Conservation (phyloP, 2,113 vertebrate genomes). For the Macquaria ambigua region DNA sequence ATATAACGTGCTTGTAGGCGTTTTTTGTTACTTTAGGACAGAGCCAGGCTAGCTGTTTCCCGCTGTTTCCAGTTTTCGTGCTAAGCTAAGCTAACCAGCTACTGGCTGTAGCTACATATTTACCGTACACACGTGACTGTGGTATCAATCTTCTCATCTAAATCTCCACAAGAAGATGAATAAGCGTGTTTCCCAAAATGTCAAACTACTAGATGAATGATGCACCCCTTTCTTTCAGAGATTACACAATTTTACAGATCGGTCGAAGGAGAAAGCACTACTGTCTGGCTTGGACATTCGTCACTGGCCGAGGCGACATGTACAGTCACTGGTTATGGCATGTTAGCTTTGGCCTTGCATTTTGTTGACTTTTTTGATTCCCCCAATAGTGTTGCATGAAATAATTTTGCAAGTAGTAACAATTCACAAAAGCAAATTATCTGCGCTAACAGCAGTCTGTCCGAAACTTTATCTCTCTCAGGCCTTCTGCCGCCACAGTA, state of each 20-base stretch:
- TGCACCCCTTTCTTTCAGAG: neutral
- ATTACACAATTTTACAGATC: neutral
- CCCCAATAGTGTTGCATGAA: neutral
- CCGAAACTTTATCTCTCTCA: conserved; percentile 7
- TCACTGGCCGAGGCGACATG: conserved; percentile 12
- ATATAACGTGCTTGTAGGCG: neutral
- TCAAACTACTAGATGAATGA: neutral
- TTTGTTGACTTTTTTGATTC: conserved; percentile 17
- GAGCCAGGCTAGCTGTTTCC: neutral
- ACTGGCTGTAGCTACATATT: neutral
- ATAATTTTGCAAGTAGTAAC: conserved; percentile 19
- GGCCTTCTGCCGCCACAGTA: neutral
- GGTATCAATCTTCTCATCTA: neutral
- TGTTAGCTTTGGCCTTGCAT: conserved; percentile 50
- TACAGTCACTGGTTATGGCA: conserved; percentile 8
- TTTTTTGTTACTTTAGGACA: neutral
- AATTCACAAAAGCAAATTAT: conserved; percentile 42
- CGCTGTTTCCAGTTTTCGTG: neutral
- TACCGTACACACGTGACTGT: neutral
- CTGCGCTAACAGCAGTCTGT: conserved; percentile 12
- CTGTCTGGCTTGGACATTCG: conserved; percentile 4
- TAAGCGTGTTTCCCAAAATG: neutral
- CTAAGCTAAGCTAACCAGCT: neutral
- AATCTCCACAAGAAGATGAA: neutral
- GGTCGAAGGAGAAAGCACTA: neutral